phyloP scores from a whole-genome alignment of 2,113 vertebrate species.

The Chionis minor region DNA sequence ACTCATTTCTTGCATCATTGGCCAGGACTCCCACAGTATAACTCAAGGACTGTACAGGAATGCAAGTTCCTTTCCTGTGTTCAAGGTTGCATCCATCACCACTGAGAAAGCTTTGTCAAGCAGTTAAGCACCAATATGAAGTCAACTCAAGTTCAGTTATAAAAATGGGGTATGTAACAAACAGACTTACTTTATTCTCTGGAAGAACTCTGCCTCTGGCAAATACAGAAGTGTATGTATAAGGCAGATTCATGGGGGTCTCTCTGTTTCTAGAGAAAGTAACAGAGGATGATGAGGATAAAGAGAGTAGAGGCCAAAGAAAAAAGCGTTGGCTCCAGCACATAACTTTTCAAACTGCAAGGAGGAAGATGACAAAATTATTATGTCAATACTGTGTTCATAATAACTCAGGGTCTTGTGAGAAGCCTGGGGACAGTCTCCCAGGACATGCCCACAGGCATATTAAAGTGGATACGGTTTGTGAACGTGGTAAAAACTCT shows the following conservation, averaged over 20 bases:
- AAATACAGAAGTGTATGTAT: not conserved
- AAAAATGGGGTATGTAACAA: not conserved
- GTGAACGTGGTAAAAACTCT: not conserved
- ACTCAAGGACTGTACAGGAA: not conserved
- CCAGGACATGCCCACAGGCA: not conserved
- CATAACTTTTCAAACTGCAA: not conserved
- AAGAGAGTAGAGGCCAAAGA: not conserved
- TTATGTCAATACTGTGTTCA: accelerated
- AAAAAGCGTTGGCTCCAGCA: not conserved
- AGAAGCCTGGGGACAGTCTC: not conserved
- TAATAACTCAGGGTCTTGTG: not conserved
- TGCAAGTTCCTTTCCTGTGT: not conserved
- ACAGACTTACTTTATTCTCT: not conserved
- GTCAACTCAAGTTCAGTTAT: not conserved
- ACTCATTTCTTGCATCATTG: not conserved
- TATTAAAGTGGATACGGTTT: not conserved
- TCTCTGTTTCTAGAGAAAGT: not conserved
- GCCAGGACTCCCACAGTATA: not conserved
- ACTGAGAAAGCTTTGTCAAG: not conserved
- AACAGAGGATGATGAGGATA: not conserved
- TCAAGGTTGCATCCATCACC: not conserved
- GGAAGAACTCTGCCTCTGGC: not conserved
- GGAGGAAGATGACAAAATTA: not conserved
- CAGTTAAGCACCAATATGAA: not conserved
- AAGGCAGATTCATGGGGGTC: too few relatives aligned